Evolutionary conservation across 1,140 invertebrate species (phyloP).

Genomic region (Neodiprion fabricii): DNA sequence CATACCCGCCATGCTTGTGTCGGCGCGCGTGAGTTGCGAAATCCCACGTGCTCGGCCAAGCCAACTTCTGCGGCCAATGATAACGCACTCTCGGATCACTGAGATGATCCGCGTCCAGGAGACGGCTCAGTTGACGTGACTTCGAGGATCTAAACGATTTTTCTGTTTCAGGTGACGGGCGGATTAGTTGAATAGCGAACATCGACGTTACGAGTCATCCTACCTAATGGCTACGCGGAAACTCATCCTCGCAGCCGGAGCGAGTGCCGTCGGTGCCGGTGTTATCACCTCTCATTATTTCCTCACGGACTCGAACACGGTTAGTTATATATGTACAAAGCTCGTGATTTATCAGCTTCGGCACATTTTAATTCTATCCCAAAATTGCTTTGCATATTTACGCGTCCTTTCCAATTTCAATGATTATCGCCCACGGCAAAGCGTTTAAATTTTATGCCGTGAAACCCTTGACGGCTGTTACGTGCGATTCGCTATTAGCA

Average conservation of each 20-base stretch:
- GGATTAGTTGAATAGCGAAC: neutral
- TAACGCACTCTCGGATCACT: neutral
- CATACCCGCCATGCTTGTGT: too few relatives aligned
- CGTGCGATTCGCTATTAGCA: too few relatives aligned
- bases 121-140: neutral
- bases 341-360: too few relatives aligned
- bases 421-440: too few relatives aligned
- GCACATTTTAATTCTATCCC: too few relatives aligned
- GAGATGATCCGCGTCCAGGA: neutral
- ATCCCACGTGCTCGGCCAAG: neutral
- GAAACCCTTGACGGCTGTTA: too few relatives aligned
- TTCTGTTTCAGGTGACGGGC: neutral
- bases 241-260: conserved; percentile 46
- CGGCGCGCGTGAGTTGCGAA: neutral
- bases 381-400: too few relatives aligned
- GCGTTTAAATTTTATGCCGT: too few relatives aligned
- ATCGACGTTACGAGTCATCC: neutral
- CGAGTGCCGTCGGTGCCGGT: conserved; percentile 52
- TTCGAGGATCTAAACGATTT: neutral
- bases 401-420: too few relatives aligned
- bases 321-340: neutral
- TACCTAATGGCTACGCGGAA: conserved; percentile 49
- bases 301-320: neutral
- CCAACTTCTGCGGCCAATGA: conserved; percentile 2
- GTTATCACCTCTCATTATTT: conserved; percentile 52